phyloP scores from a whole-genome alignment of 2,888 invertebrate species.

The Stenurella melanura region DNA sequence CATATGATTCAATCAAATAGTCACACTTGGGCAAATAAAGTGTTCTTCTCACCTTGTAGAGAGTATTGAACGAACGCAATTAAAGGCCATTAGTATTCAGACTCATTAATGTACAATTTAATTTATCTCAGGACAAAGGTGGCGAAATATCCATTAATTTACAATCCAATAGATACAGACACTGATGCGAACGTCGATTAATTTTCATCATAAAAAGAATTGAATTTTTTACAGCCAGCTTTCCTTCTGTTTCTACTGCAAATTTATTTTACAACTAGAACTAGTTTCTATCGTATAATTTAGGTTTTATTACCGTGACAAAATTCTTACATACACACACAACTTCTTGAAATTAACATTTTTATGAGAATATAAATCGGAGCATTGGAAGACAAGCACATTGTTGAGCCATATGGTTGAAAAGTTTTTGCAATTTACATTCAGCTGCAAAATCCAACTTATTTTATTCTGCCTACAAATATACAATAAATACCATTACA shows the following conservation, averaged over 20 bases:
- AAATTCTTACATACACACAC: slow-evolving; percentile 15
- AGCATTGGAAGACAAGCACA: slow-evolving; percentile 23
- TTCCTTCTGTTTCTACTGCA: neutral
- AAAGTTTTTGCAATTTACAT: slow-evolving; percentile 45
- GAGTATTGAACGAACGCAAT: neutral
- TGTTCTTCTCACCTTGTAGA: neutral
- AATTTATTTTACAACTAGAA: slow-evolving; percentile 15
- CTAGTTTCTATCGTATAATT: slow-evolving; percentile 12
- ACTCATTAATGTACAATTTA: slow-evolving; percentile 20
- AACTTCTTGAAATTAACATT: slow-evolving; percentile 40
- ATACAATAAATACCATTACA: slow-evolving; percentile 29
- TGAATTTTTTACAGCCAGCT: neutral
- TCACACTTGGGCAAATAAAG: too few relatives aligned
- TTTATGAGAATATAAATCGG: slow-evolving; percentile 44
- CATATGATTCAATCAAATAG: too few relatives aligned
- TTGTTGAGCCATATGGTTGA: slow-evolving; percentile 35
- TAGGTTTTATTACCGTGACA: slow-evolving; percentile 1
- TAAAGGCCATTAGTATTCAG: neutral
- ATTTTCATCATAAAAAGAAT: slow-evolving; percentile 6
- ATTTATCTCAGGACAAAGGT: slow-evolving; percentile 11
- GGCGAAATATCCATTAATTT: slow-evolving; percentile 17
- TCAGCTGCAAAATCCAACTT: slow-evolving; percentile 31
- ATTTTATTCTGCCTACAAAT: slow-evolving; percentile 22
- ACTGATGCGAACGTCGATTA: neutral
- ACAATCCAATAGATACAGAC: slow-evolving; percentile 8